Conservation (phyloP, 2,113 vertebrate genomes). For the Ctenodactylus gundi region DNA sequence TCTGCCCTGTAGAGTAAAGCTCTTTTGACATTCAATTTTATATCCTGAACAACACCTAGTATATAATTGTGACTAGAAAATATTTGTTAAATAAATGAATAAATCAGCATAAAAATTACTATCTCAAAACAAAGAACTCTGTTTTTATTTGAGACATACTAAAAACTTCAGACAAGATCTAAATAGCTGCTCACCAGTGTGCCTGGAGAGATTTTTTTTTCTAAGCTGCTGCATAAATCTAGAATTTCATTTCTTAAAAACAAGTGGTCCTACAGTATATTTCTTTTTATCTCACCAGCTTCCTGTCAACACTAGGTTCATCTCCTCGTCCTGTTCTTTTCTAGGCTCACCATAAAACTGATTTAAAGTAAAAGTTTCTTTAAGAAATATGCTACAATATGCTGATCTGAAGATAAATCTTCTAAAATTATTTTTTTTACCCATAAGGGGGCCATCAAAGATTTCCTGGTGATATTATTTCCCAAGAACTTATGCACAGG, state of each 20-base stretch:
- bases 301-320: constrained; percentile 70
- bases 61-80: constrained; percentile 39
- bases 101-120: constrained; percentile 19
- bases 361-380: constrained; percentile 78
- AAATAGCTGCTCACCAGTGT: constrained; percentile 41
- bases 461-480: constrained; percentile 71
- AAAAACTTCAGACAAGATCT: constrained; percentile 57
- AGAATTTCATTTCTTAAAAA: constrained; percentile 73
- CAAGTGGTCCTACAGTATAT: constrained; percentile 64
- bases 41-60: not conserved
- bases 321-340: constrained; percentile 57
- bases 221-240: constrained; percentile 63
- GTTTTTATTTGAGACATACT: constrained; percentile 51
- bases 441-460: constrained; percentile 69
- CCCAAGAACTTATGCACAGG: constrained; percentile 45
- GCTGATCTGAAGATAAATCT: constrained; percentile 75
- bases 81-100: constrained; percentile 58
- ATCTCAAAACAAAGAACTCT: constrained; percentile 48
- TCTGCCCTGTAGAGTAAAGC: not conserved
- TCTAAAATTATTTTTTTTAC: constrained; percentile 68
- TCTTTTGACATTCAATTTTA: not conserved
- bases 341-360: constrained; percentile 73
- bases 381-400: constrained; percentile 74
- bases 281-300: constrained; percentile 71
- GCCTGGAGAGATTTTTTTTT: constrained; percentile 51